Percentiles rank a stretch among this genome's conserved stretches.
phyloP scores from a whole-genome alignment of 2,797 vertebrate species.

The Acanthurus tractus region DNA sequence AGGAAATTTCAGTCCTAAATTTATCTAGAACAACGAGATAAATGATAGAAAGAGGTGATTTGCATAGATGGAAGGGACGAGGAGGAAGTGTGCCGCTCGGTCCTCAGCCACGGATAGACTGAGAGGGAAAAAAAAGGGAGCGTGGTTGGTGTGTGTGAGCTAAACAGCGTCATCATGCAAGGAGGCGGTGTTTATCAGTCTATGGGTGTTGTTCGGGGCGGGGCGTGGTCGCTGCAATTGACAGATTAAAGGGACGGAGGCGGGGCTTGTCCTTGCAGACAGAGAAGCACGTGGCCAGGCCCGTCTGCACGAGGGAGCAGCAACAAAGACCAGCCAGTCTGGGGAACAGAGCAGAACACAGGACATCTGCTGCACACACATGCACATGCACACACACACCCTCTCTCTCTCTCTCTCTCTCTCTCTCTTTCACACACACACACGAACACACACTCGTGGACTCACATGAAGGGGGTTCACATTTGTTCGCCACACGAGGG shows the following conservation, averaged over 20 bases:
- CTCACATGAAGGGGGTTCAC: conserved; percentile 30
- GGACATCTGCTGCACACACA: conserved; percentile 81
- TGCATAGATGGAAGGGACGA: conserved; percentile 1
- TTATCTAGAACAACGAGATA: background rate
- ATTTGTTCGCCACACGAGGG: conserved; percentile 56
- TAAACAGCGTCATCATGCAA: conserved; percentile 68
- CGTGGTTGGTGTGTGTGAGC: conserved; percentile 75
- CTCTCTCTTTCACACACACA: conserved; percentile 15
- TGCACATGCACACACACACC: conserved; percentile 24
- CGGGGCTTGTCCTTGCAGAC: conserved; percentile 67
- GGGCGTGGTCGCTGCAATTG: conserved; percentile 69
- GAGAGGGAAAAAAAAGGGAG: conserved; percentile 46
- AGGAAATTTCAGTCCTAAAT: conserved; percentile 18
- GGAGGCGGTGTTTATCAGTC: conserved; percentile 44
- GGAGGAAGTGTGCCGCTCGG: conserved; percentile 33
- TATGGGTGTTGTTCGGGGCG: conserved; percentile 53
- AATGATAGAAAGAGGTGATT: background rate
- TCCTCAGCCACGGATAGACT: conserved; percentile 29
- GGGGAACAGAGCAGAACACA: conserved; percentile 65
- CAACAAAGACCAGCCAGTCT: conserved; percentile 83
- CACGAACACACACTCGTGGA: background rate
- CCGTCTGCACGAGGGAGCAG: conserved; percentile 82
- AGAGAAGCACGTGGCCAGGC: conserved; percentile 79
- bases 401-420: conserved; percentile 7
- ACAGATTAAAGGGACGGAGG: conserved; percentile 76